Conservation (phyloP, 2,113 vertebrate genomes). For the Chamaea fasciata region DNA sequence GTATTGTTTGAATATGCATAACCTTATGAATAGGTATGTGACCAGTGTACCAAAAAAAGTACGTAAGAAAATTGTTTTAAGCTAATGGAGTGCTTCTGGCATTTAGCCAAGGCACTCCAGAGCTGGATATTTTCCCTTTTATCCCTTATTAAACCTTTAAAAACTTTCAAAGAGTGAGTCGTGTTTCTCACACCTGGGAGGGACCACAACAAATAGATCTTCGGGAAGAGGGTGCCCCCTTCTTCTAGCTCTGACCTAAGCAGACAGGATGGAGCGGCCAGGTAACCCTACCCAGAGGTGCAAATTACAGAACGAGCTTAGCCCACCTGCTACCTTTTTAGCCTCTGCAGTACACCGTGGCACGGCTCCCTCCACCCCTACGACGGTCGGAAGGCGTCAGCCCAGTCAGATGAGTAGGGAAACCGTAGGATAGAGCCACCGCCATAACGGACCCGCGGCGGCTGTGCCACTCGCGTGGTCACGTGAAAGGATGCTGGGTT, state of each 20-base stretch:
- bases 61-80: not conserved
- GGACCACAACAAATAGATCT: not conserved
- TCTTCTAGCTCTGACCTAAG: not conserved
- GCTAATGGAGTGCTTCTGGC: not conserved
- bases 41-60: not conserved
- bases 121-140: not conserved
- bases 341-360: not conserved
- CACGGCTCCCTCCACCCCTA: accelerated
- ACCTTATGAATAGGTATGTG: not conserved
- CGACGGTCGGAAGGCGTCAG: accelerated
- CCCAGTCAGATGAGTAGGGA: accelerated
- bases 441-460: accelerated
- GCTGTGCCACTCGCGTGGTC: accelerated
- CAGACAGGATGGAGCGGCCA: not conserved
- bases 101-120: not conserved
- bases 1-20: not conserved
- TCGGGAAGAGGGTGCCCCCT: accelerated
- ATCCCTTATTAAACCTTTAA: not conserved
- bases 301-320: not conserved
- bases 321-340: not conserved
- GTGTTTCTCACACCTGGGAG: not conserved
- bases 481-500: not conserved
- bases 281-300: not conserved
- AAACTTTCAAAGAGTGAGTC: not conserved
- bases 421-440: accelerated